A percentile compares a stretch with the other conserved stretches of the same genome.
Conservation (phyloP, 1,140 invertebrate genomes). For the Drosophila kepulauana region DNA sequence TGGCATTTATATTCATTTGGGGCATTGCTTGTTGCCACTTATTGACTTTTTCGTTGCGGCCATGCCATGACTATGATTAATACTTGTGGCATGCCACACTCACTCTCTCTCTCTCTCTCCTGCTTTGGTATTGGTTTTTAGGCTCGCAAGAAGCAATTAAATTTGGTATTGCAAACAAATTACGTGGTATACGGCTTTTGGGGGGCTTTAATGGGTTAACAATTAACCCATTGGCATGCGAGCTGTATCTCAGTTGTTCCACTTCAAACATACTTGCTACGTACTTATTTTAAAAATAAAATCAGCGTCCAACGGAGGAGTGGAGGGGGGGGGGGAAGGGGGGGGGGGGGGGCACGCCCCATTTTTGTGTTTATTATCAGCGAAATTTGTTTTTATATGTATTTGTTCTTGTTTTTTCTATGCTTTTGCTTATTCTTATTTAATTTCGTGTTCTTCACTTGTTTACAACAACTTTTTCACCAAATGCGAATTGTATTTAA, state of each 20-base stretch:
- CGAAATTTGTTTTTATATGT: constrained; percentile 13
- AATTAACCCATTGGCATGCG: constrained; percentile 50
- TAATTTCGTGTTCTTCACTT: constrained; percentile 18
- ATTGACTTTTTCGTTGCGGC: constrained; percentile 27
- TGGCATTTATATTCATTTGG: constrained; percentile 49
- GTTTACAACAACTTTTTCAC: constrained; percentile 35
- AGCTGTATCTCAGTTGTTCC: constrained; percentile 15
- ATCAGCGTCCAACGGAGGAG: not conserved
- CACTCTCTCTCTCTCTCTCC: not conserved
- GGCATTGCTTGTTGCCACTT: constrained; percentile 29
- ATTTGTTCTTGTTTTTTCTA: constrained; percentile 14
- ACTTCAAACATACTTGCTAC: constrained; percentile 9
- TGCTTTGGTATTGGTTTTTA: not conserved
- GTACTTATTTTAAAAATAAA: constrained; percentile 30
- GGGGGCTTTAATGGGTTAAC: constrained; percentile 46
- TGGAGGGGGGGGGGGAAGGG: too few relatives aligned
- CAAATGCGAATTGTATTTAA: constrained; percentile 22
- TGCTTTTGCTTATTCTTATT: constrained; percentile 12
- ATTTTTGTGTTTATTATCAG: constrained; percentile 53
- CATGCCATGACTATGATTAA: constrained; percentile 44
- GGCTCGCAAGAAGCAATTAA: constrained; percentile 33
- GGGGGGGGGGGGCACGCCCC: constrained; percentile 10
- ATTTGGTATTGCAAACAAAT: constrained; percentile 26
- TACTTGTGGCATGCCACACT: constrained; percentile 28
- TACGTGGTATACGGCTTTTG: constrained; percentile 9